A percentile compares a stretch with the other conserved stretches of the same genome.
Evolutionary conservation across 2,888 invertebrate genomes (phyloP).

Genomic region (Oasisia sp.): DNA sequence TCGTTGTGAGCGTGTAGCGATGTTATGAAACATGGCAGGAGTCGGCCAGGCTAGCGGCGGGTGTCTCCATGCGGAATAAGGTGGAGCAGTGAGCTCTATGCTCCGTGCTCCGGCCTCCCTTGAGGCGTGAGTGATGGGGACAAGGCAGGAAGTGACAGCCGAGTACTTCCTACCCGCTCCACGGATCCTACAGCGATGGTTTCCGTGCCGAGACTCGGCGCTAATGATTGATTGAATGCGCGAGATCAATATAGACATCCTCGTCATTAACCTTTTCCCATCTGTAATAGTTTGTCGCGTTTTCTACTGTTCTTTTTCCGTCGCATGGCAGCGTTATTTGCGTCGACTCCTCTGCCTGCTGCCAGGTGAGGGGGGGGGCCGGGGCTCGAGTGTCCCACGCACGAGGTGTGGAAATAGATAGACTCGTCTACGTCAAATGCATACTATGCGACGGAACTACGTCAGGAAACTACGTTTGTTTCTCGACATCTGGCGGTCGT

Average conservation of each 20-base stretch:
- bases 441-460: background rate
- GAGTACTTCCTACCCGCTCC: background rate
- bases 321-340: background rate
- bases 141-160: background rate
- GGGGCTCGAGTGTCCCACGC: background rate
- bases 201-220: background rate
- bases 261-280: background rate
- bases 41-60: background rate
- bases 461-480: background rate
- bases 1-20: background rate
- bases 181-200: background rate
- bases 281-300: background rate
- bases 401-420: background rate
- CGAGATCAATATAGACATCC: constrained; percentile 4
- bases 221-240: background rate
- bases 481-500: background rate
- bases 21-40: constrained; percentile 17
- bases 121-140: background rate
- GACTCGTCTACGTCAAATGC: background rate
- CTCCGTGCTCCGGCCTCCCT: background rate
- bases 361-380: background rate
- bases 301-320: background rate
- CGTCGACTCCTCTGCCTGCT: background rate
- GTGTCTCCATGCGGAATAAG: background rate
- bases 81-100: too few species aligned